Evolutionary conservation across 2,797 vertebrate genomes (phyloP).

Genomic region (Petrocephalus schoutedeni): DNA sequence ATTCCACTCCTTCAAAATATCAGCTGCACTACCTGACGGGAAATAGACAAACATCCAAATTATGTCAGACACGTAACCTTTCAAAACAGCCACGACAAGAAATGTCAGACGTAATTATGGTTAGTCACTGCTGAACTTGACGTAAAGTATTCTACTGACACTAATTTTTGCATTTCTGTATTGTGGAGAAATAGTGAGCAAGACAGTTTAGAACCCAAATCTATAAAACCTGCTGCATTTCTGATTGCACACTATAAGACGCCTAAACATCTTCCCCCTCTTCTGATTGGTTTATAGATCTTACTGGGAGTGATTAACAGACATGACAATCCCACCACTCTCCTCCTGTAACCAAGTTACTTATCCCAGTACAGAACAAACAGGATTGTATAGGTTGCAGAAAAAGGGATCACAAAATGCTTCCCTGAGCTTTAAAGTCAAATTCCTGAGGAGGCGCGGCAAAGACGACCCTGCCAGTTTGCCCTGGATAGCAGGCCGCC

Average conservation of each 20-base stretch:
- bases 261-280: background rate
- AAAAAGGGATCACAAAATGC: no score
- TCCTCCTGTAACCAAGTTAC: no score
- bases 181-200: background rate
- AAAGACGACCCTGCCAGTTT: background rate
- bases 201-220: background rate
- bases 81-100: background rate
- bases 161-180: background rate
- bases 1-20: conserved; percentile 95
- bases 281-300: background rate
- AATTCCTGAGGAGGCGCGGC: background rate
- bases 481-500: background rate
- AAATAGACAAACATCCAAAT: conserved; percentile 3
- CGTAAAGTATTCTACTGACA: background rate
- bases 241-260: background rate
- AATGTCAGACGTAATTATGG: background rate
- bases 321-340: background rate
- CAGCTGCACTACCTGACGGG: conserved; percentile 77
- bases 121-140: background rate
- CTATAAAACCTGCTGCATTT: background rate
- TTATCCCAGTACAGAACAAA: no score
- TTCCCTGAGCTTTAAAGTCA: background rate
- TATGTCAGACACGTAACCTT: background rate
- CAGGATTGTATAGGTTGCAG: no score
- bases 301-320: background rate